Percentiles rank a stretch among this genome's conserved stretches.
Evolutionary conservation across 2,888 invertebrate genomes (phyloP).

Genomic region (Paralinhomoeus sp.): DNA sequence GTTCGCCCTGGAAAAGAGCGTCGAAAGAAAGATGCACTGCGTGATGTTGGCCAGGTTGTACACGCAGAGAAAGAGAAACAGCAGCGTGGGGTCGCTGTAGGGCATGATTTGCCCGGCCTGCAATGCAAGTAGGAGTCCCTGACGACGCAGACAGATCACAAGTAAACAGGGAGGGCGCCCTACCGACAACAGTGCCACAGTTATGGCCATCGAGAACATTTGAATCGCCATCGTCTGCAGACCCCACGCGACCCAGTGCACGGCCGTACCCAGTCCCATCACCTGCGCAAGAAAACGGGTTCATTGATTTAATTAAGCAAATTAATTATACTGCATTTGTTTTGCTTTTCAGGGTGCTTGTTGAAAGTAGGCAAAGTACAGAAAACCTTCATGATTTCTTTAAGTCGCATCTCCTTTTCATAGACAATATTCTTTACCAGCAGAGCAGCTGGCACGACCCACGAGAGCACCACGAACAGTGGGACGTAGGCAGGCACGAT

Average conservation of each 20-base stretch:
- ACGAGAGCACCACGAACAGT: slow-evolving; percentile 32
- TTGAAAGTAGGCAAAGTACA: no score
- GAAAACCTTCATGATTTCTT: slow-evolving; percentile 33
- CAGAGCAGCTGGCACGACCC: slow-evolving; percentile 31
- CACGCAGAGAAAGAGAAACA: slow-evolving; percentile 42
- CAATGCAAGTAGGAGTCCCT: background rate
- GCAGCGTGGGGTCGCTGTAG: slow-evolving; percentile 39
- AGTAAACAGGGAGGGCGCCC: no score
- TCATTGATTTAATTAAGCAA: background rate
- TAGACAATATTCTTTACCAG: slow-evolving; percentile 33
- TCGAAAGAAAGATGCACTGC: slow-evolving; percentile 28
- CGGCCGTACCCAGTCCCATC: slow-evolving; percentile 30
- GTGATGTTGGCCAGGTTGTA: slow-evolving; percentile 34
- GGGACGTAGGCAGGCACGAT: slow-evolving; percentile 26
- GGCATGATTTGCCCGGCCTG: slow-evolving; percentile 41
- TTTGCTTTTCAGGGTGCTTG: no score
- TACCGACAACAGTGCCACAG: slow-evolving; percentile 16
- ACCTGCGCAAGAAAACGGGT: slow-evolving; percentile 7
- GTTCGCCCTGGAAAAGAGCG: slow-evolving; percentile 37
- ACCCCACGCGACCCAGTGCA: slow-evolving; percentile 41
- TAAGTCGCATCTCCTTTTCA: slow-evolving; percentile 33
- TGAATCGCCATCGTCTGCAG: slow-evolving; percentile 34
- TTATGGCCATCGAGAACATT: slow-evolving; percentile 40
- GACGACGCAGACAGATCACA: background rate
- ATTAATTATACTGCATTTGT: no score